These are phyloP conservation scores for Pachymerium ferrugineum DNA, from an alignment of 2,888 invertebrate species.

Conservation along the genomic window DNA sequence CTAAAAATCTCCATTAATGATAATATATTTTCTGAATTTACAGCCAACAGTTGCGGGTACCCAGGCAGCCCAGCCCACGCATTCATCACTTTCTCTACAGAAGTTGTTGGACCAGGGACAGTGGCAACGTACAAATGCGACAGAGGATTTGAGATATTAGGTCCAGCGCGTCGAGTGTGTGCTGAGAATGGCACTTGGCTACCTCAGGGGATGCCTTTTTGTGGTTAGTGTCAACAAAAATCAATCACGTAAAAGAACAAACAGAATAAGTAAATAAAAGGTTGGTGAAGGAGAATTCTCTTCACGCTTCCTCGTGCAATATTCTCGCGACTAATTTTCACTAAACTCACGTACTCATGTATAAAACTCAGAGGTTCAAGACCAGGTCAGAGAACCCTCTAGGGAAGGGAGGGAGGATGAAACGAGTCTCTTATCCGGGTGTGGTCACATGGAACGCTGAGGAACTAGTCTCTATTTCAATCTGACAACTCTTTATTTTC, in stretches of 20 bases:
- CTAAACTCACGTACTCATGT: too few species aligned
- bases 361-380: neutral
- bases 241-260: neutral
- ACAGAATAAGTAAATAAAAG: too few species aligned
- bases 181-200: slow-evolving; percentile 68
- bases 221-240: slow-evolving; percentile 64
- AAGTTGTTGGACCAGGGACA: slow-evolving; percentile 59
- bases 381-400: neutral
- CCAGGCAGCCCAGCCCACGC: slow-evolving; percentile 89
- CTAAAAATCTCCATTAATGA: neutral
- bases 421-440: neutral
- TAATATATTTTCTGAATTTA: slow-evolving; percentile 26
- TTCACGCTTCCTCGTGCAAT: too few species aligned
- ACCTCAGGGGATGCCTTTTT: slow-evolving; percentile 88
- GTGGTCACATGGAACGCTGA: neutral
- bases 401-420: neutral
- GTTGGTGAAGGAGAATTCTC: too few species aligned
- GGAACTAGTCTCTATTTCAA: neutral
- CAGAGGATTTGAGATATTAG: slow-evolving; percentile 82
- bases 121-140: slow-evolving; percentile 81
- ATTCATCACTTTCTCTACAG: slow-evolving; percentile 65
- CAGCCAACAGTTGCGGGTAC: slow-evolving; percentile 61
- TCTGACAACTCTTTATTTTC: neutral
- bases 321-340: too few species aligned
- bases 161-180: slow-evolving; percentile 73